Base-by-base conservation (phyloP, 2,888 invertebrate species). In the Abscondita cerata region DNA sequence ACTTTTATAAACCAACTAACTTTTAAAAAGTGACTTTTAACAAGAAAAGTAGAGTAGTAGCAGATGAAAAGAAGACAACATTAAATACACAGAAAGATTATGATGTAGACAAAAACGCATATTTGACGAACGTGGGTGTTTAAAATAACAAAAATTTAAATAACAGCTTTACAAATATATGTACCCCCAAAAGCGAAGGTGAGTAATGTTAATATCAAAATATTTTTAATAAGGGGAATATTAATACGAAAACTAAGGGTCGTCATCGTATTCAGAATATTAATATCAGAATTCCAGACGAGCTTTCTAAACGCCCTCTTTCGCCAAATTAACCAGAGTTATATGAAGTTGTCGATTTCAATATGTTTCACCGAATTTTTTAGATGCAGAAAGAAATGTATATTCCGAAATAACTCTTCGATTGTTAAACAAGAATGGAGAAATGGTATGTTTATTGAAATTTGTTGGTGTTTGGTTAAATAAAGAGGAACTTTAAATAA, bases 151-250 rank as follows among this genome's bases (percentile, higher is more conserved):
- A 44, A 44, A 44, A 64, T 64, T 44, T 44, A 54, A 41, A 44
- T 33, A 33, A 54, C 41, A 33, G 52, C 13, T 38, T 51, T 57
- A 20, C 48, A 59, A 63, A 59, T 65, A 53, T 62, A 65, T 53
- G 60, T 56, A 64, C 64, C 66, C 58, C 50, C 50, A 34, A 25
- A 59, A 53, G 25, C 18, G 52, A 60, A 67, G 70, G 68, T 70
- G 68, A 68, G 66, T 62, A 67, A 69, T 70, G 65, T 63, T 69
- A 68, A 67, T 67, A 70, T 68, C 65, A 69, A 70, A 70, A 70
- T 68, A 70, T 72, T 72, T 72, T 72, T 72, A 70, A 72, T 72
- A 72, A 72, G 68, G 68, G 67, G 64, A 62, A 66, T 61, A 61
- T 64, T 61, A 62, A 55, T 65, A 68, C 62, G 55, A 59, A 60